Conservation (phyloP, 1,140 invertebrate genomes). For the Dinothrombium tinctorium region DNA sequence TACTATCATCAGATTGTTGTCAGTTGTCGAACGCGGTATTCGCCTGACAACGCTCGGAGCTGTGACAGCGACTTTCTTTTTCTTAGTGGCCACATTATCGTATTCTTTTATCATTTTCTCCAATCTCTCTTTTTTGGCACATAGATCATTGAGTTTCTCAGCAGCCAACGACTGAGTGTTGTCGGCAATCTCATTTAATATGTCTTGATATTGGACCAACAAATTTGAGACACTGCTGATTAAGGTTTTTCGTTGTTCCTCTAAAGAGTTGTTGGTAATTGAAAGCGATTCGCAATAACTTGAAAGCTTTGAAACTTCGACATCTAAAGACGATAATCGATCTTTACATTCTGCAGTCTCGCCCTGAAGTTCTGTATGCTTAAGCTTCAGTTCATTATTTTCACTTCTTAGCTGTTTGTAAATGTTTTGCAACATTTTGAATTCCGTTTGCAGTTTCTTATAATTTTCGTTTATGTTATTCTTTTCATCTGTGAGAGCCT, state of each 20-base stretch:
- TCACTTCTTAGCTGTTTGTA: no score
- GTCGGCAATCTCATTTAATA: conserved; percentile 64
- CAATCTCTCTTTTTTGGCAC: conserved; percentile 79
- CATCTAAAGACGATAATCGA: no score
- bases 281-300: conserved; percentile 64
- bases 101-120: conserved; percentile 98
- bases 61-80: conserved; percentile 18
- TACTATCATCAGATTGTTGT: no score
- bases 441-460: no score
- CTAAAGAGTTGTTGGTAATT: conserved; percentile 52
- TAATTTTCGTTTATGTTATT: no score
- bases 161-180: conserved; percentile 79
- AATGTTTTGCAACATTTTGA: no score
- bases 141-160: conserved; percentile 68
- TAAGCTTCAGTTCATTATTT: no score
- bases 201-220: conserved; percentile 72
- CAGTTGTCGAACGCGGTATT: no score
- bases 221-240: conserved; percentile 72
- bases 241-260: conserved; percentile 55
- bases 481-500: no score
- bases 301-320: conserved; percentile 55
- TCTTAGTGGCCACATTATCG: conserved; percentile 21
- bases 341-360: no score
- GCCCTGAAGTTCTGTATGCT: no score
- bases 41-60: no score